Percentiles rank a stretch among this genome's conserved stretches.
phyloP scores from a whole-genome alignment of 1,140 invertebrate genomes.

The Helicoverpa armigera region DNA sequence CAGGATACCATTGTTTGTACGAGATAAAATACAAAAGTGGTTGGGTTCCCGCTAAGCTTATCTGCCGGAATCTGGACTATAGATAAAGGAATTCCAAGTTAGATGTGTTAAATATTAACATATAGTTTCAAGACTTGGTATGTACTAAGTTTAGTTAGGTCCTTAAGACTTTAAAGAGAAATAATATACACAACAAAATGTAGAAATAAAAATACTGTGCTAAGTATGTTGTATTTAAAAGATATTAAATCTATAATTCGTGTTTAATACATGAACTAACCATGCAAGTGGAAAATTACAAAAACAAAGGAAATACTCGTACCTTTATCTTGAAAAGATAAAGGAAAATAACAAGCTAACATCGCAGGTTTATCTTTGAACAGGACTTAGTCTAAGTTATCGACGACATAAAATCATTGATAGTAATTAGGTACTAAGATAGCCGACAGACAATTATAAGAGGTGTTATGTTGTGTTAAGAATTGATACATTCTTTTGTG shows the following conservation, averaged over 20 bases:
- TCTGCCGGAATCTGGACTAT: slow-evolving; percentile 67
- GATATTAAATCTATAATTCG: too few relatives aligned
- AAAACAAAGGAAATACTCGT: slow-evolving; percentile 8
- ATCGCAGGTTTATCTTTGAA: slow-evolving; percentile 3
- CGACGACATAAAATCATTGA: slow-evolving; percentile 1
- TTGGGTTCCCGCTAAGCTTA: slow-evolving; percentile 75
- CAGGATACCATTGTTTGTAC: slow-evolving; percentile 81
- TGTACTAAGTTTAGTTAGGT: background rate
- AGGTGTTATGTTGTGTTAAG: slow-evolving; percentile 37
- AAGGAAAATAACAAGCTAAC: slow-evolving; percentile 3
- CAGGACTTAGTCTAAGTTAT: slow-evolving; percentile 24
- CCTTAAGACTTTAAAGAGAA: background rate
- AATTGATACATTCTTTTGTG: slow-evolving; percentile 48
- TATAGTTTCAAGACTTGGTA: slow-evolving; percentile 55
- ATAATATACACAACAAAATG: background rate
- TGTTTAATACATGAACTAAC: too few relatives aligned
- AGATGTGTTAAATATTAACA: slow-evolving; percentile 83
- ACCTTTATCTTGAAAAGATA: slow-evolving; percentile 11
- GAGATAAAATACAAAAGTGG: slow-evolving; percentile 83
- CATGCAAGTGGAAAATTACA: slow-evolving; percentile 4
- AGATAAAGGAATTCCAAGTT: slow-evolving; percentile 81
- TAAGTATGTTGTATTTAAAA: too few relatives aligned
- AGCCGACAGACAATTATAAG: slow-evolving; percentile 35
- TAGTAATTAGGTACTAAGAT: slow-evolving; percentile 31
- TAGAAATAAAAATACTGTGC: too few relatives aligned